A percentile compares a stretch with the other conserved stretches of the same genome.
Conservation (phyloP, 2,113 vertebrate species). For the Phaetusa simplex region DNA sequence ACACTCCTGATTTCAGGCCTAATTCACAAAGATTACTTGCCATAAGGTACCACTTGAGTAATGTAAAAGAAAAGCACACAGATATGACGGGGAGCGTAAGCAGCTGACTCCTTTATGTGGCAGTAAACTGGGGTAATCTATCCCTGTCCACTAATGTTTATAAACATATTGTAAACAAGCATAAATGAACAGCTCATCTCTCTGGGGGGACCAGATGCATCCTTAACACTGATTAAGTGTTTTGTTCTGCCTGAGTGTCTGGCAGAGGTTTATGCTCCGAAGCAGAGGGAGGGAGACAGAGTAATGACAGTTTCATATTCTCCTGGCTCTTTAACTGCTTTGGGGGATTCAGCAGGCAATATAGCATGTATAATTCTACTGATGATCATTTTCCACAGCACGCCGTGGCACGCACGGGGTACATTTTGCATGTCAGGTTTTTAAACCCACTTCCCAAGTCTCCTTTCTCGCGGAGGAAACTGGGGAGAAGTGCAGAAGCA, state of each 20-base stretch:
- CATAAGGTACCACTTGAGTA: slow-evolving; percentile 46
- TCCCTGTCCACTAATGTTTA: slow-evolving; percentile 75
- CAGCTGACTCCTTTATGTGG: slow-evolving; percentile 41
- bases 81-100: slow-evolving; percentile 23
- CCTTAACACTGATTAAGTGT: slow-evolving; percentile 79
- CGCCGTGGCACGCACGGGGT: accelerated
- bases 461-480: not conserved
- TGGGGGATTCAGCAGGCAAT: slow-evolving; percentile 27
- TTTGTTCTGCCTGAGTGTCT: slow-evolving; percentile 75
- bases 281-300: slow-evolving; percentile 44
- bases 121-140: slow-evolving; percentile 38
- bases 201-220: slow-evolving; percentile 73
- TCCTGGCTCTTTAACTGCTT: slow-evolving; percentile 62
- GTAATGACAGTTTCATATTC: slow-evolving; percentile 62
- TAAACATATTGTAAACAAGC: slow-evolving; percentile 78
- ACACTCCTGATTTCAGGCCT: not conserved
- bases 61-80: slow-evolving; percentile 21
- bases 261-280: slow-evolving; percentile 65
- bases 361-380: slow-evolving; percentile 20
- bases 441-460: not conserved
- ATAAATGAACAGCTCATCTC: slow-evolving; percentile 70
- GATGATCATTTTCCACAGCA: slow-evolving; percentile 7
- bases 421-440: not conserved
- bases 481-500: not conserved
- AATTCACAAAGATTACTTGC: slow-evolving; percentile 30